Evolutionary conservation across 92 coral and sea anemone genomes (phyloP), one percentile per base, ranked within the genome.

Genomic region (Scolanthus callimorphus): DNA sequence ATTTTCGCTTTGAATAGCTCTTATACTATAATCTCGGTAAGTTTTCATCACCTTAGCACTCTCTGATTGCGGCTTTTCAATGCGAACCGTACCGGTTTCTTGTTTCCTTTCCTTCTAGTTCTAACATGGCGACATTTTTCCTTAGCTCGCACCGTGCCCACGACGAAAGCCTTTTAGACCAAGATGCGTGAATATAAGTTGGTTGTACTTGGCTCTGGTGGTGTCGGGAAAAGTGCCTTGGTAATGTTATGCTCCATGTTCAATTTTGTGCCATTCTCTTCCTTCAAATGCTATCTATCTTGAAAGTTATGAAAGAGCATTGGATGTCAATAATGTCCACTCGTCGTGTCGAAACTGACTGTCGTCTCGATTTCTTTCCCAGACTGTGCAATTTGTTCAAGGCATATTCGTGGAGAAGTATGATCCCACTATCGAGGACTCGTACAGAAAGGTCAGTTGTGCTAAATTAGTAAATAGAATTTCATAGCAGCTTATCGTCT

Each of bases 301-400:
- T 60, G 27, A 27, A 41, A 23, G 10, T 22, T 49, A 27, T 53
- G 27, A 55, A 52, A 61, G 29, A n/a, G 31, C 25, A 52, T 21
- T 45, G 38, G 59, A 28, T 17, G 46, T 34, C 41, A 34, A 34
- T 34, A 34, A 15, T 34, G 51, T 46, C 11, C n/a, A 20, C 2
- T 57, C 34, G 11, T 31, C 26, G 22, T 55, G 11, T 6, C 15
- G 6, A 6, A 34, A 15, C 41, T 34, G 15, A 34, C 41, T 15
- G 41, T 34, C 38, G 13, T 37, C 20, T 29, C 25, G 12, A n/a
- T 25, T 46, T 13, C 25, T 70, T 60, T 30, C 43, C 3, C 55
- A 94, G 99, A 94, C 99, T 21, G 99, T 94, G 22, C 99, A 94
- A 62, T 94, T 94, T 69, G 99, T 94, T 2, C 99, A 94, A 76